Evolutionary conservation across 2,113 vertebrate species (phyloP), one percentile per base, ranked within the genome.

Genomic region (Phyllopteryx taeniolatus): DNA sequence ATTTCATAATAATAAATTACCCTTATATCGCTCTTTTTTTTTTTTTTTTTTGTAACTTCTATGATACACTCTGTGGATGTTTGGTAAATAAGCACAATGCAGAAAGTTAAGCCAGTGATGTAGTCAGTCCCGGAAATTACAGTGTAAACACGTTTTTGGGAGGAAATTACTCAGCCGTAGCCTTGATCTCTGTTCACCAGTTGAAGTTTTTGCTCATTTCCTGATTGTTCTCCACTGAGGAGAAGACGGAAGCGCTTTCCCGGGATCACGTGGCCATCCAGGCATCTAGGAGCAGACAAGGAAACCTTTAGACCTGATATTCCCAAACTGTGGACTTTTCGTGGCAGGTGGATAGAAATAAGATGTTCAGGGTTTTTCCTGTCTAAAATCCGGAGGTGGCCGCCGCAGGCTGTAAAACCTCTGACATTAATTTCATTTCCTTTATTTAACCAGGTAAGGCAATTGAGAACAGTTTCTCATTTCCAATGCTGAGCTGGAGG

Each of bases 271-370:
- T 22, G 75, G 71, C 62, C 49, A 72, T 64, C 49, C 42, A 57
- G 78, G 67, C 49, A 72, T 64, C 49, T 46, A 57, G 78, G 67
- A 27, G 67, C 68, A 72, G 75, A 72, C 78, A 80, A 81, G 51
- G 2, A 64, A 77, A 39, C 33, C 33, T 39, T 62, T 19, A 19
- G 15, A 64, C 17, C 17, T 11, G 61, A 42, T 12, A 3, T 31
- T 60, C 8, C 27, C 57, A 6, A 11, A 75, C 83, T 57, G 75
- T 86, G 90, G 91, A 93, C 92, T 70, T 83, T 88, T 89, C 91
- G 83, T 91, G 14, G 27, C 59, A 33, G 8, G 13, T 33, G 59
- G 33, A 35, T 2, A 60, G 14, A 4, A 17, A 61, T 59, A 35
- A 17, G 31, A 27, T 14, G 22, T 13, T 3, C n/a, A 0, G 10